Conservation (phyloP, 64 coral and sea anemone genomes). For the Pachyseris speciosa region DNA sequence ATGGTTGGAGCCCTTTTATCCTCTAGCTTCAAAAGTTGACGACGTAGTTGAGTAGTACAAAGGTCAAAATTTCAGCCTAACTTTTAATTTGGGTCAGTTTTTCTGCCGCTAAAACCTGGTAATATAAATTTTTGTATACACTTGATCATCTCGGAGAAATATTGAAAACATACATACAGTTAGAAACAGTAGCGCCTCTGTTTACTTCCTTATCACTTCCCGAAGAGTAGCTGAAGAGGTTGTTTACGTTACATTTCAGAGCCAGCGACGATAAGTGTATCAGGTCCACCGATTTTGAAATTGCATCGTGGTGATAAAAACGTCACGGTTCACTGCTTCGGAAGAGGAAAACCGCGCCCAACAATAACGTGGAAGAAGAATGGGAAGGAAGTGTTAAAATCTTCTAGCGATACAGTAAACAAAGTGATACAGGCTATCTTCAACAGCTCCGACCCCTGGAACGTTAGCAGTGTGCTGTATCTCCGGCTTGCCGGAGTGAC, state of each 20-base stretch:
- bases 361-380: constrained; percentile 24
- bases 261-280: background rate
- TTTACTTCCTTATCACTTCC: too few species aligned
- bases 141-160: too few species aligned
- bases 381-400: background rate
- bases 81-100: too few species aligned
- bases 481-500: constrained; percentile 58
- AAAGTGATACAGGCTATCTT: constrained; percentile 39
- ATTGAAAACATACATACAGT: too few species aligned
- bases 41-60: too few species aligned
- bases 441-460: background rate
- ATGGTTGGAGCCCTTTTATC: too few species aligned
- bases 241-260: background rate
- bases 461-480: constrained; percentile 42
- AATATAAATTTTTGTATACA: too few species aligned
- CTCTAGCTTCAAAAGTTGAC: too few species aligned
- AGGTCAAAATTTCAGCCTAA: too few species aligned
- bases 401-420: background rate
- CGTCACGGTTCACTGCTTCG: constrained; percentile 38
- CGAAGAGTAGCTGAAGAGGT: too few species aligned
- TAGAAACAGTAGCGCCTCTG: too few species aligned
- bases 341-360: constrained; percentile 35
- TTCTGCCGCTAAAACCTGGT: too few species aligned
- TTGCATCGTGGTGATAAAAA: background rate
- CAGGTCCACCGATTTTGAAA: background rate